These are phyloP conservation scores for Lepidochitona cinerea DNA, from an alignment of 2,888 invertebrate species.

Conservation along the genomic window DNA sequence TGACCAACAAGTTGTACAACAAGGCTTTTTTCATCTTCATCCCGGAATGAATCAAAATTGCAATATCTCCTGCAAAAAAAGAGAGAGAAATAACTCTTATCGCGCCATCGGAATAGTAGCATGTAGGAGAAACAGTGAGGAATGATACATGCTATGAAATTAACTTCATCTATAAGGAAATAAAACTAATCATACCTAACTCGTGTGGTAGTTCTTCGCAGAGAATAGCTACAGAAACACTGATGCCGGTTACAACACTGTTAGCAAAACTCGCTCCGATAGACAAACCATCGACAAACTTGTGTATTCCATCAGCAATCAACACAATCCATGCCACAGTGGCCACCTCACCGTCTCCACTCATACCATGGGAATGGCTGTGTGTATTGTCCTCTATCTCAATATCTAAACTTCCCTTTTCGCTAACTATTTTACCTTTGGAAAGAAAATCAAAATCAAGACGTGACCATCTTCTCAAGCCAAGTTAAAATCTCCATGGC, in stretches of 20 bases:
- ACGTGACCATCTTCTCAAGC: no score
- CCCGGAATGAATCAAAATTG: conserved; percentile 75
- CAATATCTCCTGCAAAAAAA: conserved; percentile 73
- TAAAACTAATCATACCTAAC: conserved; percentile 68
- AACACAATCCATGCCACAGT: conserved; percentile 78
- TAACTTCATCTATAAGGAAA: not conserved
- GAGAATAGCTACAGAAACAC: conserved; percentile 75
- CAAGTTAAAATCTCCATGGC: no score
- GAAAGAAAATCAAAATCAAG: no score
- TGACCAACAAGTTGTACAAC: conserved; percentile 75
- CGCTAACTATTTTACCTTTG: no score
- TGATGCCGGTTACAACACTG: conserved; percentile 73
- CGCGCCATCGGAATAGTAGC: not conserved
- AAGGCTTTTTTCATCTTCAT: conserved; percentile 75
- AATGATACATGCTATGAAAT: not conserved
- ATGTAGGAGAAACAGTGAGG: not conserved
- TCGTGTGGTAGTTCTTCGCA: conserved; percentile 77
- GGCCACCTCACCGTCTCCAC: conserved; percentile 56
- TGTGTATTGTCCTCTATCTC: not conserved
- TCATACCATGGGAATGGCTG: not conserved
- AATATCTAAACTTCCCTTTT: no score
- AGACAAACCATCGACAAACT: conserved; percentile 76
- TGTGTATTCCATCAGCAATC: conserved; percentile 76
- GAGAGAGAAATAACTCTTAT: not conserved
- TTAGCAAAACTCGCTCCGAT: conserved; percentile 75